phyloP scores from a whole-genome alignment of 2,797 vertebrate species.

The Anisognathus igniventris region DNA sequence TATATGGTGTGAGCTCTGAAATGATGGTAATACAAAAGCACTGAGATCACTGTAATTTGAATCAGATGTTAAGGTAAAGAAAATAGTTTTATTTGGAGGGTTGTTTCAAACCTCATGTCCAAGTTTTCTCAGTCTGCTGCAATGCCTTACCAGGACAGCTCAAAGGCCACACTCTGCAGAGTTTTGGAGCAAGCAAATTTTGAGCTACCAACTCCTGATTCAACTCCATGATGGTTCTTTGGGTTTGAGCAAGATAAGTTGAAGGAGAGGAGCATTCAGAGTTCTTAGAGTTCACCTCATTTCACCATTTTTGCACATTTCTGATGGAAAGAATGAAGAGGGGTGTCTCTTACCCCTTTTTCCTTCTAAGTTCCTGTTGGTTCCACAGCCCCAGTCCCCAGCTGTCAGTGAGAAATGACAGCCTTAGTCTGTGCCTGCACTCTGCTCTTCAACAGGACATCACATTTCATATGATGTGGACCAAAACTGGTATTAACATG shows the following conservation, averaged over 20 bases:
- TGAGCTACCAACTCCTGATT: not conserved
- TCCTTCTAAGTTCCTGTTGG: not conserved
- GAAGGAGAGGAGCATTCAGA: not conserved
- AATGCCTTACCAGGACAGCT: not conserved
- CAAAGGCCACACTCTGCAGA: not conserved
- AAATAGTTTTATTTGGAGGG: not conserved
- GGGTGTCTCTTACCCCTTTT: fast-evolving
- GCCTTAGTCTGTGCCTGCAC: not conserved
- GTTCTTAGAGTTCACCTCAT: not conserved
- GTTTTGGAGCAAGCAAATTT: not conserved
- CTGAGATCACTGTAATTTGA: not conserved
- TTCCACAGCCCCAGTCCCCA: not conserved
- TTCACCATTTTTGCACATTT: not conserved
- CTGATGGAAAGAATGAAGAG: not conserved
- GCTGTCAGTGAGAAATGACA: not conserved
- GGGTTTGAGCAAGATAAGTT: not conserved
- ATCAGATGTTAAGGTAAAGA: not conserved
- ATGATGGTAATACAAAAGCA: not conserved
- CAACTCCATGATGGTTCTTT: not conserved
- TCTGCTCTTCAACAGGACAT: not conserved
- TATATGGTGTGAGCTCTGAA: not conserved
- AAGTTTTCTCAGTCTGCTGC: not conserved
- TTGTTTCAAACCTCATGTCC: not conserved
- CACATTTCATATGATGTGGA: not conserved
- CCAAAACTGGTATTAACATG: not conserved